Conservation (phyloP, 2,797 vertebrate genomes). For the Mormyrops boulengeri region DNA sequence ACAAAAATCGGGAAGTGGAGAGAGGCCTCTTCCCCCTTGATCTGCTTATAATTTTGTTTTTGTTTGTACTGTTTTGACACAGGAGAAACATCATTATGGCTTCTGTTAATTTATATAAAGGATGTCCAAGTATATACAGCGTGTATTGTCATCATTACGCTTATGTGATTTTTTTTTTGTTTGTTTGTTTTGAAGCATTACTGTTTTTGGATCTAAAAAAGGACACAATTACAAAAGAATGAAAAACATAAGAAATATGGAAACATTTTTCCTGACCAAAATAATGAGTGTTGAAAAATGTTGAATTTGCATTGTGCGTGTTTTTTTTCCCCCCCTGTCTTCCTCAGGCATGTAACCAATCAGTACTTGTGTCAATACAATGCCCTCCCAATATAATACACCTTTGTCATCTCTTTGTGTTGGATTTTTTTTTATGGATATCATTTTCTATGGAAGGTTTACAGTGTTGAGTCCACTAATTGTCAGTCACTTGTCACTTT, state of each 20-base stretch:
- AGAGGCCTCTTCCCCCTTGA: slow-evolving; percentile 18
- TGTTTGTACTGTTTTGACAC: slow-evolving; percentile 27
- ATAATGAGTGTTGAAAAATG: slow-evolving; percentile 64
- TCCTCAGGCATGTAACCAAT: slow-evolving; percentile 83
- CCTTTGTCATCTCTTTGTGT: slow-evolving; percentile 39
- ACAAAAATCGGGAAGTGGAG: slow-evolving; percentile 29
- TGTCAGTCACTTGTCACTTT: slow-evolving; percentile 56
- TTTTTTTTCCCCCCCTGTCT: slow-evolving; percentile 34
- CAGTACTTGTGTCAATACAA: slow-evolving; percentile 84
- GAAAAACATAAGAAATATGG: slow-evolving; percentile 23
- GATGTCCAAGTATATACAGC: slow-evolving; percentile 42
- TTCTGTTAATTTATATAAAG: slow-evolving; percentile 38
- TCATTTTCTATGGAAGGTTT: slow-evolving; percentile 35
- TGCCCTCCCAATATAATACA: slow-evolving; percentile 61
- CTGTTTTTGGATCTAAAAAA: slow-evolving; percentile 37
- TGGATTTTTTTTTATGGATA: not conserved
- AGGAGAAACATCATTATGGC: slow-evolving; percentile 29
- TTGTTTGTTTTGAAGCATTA: slow-evolving; percentile 49
- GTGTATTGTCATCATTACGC: slow-evolving; percentile 46
- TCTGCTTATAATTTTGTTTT: slow-evolving; percentile 34
- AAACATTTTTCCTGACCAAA: slow-evolving; percentile 56
- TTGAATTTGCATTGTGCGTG: slow-evolving; percentile 79
- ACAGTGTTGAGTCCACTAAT: slow-evolving; percentile 65
- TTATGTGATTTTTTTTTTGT: slow-evolving; percentile 36
- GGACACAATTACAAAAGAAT: slow-evolving; percentile 46